phyloP scores from a whole-genome alignment of 2,888 invertebrate species.

The Lasioglossum oenotherae region DNA sequence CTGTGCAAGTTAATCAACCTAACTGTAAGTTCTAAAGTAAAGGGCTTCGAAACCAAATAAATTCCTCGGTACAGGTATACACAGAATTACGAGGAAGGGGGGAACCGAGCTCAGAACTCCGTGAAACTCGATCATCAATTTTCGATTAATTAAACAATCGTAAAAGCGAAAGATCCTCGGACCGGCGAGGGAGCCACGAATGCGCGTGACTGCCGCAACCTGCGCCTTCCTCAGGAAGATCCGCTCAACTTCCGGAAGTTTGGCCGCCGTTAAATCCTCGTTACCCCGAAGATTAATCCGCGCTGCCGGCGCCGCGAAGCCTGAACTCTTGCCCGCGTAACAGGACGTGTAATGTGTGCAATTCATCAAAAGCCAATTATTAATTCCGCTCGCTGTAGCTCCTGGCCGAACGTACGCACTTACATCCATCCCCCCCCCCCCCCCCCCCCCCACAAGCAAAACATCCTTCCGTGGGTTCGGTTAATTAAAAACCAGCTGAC shows the following conservation, averaged over 20 bases:
- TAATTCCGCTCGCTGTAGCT: constrained; percentile 42
- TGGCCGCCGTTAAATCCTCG: constrained; percentile 69
- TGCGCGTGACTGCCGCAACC: constrained; percentile 57
- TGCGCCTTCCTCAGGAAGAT: constrained; percentile 44
- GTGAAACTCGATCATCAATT: constrained; percentile 24
- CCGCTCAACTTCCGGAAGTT: constrained; percentile 66
- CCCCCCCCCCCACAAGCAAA: neutral
- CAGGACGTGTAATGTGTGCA: constrained; percentile 48
- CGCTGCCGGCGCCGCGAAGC: constrained; percentile 36
- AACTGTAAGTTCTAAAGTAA: neutral
- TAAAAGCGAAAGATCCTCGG: constrained; percentile 38
- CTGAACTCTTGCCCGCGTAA: constrained; percentile 51
- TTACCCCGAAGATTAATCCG: constrained; percentile 71
- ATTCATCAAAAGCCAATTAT: constrained; percentile 64
- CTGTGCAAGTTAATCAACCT: neutral
- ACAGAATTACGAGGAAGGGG: neutral
- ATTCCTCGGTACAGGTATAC: neutral
- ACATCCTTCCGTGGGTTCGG: constrained; percentile 16
- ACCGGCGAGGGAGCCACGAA: constrained; percentile 23
- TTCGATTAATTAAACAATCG: constrained; percentile 57
- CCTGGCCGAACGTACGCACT: neutral
- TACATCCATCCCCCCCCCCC: neutral
- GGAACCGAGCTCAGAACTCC: neutral
- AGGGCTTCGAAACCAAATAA: constrained; percentile 2
- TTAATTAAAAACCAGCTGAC: constrained; percentile 26